Conservation (phyloP, 2,888 invertebrate species). For the Imbricaverruca yamaguchii region DNA sequence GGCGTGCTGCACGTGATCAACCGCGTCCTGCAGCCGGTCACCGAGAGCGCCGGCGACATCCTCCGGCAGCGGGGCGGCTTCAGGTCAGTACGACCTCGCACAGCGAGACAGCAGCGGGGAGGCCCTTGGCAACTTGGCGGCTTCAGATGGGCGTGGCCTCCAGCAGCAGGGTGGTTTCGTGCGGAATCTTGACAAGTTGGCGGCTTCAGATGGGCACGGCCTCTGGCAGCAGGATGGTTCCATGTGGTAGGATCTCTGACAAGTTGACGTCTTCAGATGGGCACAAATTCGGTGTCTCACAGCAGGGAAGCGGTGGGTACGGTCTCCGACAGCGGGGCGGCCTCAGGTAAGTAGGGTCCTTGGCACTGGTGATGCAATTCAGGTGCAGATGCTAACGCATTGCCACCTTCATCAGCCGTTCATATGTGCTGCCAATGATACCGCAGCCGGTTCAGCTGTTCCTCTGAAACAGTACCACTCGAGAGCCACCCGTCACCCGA, state of each 20-base stretch:
- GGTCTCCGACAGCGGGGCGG: too few species aligned
- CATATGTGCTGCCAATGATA: too few species aligned
- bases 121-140: background rate
- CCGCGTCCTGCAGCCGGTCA: conserved; percentile 44
- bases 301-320: background rate
- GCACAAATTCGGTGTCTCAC: background rate
- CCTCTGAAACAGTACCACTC: too few species aligned
- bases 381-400: too few species aligned
- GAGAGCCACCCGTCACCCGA: too few species aligned
- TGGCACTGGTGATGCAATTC: too few species aligned
- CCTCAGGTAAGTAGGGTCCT: too few species aligned
- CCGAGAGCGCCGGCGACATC: conserved; percentile 41
- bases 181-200: too few species aligned
- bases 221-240: background rate
- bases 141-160: background rate
- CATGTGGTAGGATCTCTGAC: background rate
- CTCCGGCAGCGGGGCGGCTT: conserved; percentile 35
- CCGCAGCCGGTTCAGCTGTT: too few species aligned
- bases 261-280: too few species aligned
- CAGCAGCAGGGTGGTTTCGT: background rate
- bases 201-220: background rate
- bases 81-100: conserved; percentile 26
- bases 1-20: conserved; percentile 47
- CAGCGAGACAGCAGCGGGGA: background rate
- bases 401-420: too few species aligned